These are phyloP conservation scores for Drosophila yooni DNA, from an alignment of 2,888 invertebrate species.

Conservation along the genomic window DNA sequence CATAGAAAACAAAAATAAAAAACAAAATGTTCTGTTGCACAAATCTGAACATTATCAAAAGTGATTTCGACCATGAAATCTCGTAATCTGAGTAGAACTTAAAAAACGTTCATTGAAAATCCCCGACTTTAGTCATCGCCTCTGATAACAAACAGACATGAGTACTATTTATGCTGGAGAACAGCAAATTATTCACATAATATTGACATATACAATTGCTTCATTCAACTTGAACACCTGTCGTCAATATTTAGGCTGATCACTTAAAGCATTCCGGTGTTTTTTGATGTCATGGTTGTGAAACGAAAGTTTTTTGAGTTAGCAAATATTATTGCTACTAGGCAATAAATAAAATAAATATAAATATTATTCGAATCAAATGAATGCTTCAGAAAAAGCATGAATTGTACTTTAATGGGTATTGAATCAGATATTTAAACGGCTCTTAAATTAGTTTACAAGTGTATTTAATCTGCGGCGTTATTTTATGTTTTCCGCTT, in stretches of 20 bases:
- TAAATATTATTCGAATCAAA: not conserved
- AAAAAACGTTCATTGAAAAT: slow-evolving; percentile 22
- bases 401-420: not conserved
- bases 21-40: not conserved
- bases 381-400: not conserved
- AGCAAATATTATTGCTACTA: not conserved
- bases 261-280: not conserved
- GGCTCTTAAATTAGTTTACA: not conserved
- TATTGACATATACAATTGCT: not conserved
- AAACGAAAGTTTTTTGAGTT: not conserved
- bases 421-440: not conserved
- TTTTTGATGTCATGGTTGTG: slow-evolving; percentile 10
- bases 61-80: slow-evolving; percentile 11
- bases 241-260: slow-evolving; percentile 9
- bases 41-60: slow-evolving; percentile 6
- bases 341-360: not conserved
- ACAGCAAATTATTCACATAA: slow-evolving; percentile 11
- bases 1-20: not conserved
- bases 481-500: not conserved
- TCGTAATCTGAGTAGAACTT: not conserved
- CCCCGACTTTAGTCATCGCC: slow-evolving; percentile 36
- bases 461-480: not conserved
- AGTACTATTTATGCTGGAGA: slow-evolving; percentile 11
- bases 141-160: slow-evolving; percentile 30
- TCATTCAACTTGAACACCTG: slow-evolving; percentile 37